Evolutionary conservation across 2,888 invertebrate species (phyloP).

Genomic region (Allygus modestus): DNA sequence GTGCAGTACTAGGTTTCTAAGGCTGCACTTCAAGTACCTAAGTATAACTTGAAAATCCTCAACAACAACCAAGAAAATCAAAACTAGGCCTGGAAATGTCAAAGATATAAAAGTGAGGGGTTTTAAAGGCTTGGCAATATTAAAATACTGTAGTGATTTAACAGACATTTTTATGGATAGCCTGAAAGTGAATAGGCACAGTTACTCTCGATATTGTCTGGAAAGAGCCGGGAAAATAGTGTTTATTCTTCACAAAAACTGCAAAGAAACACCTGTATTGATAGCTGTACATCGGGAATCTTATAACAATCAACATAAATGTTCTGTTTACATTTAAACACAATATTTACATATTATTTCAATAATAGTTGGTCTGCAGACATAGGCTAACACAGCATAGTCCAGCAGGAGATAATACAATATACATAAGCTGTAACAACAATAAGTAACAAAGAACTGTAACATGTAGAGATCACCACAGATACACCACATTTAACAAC

Average conservation of each 20-base stretch:
- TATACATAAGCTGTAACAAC: slow-evolving; percentile 31
- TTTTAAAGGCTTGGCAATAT: not conserved
- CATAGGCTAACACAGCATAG: not conserved
- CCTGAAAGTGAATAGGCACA: not conserved
- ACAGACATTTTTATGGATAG: not conserved
- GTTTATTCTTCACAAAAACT: not conserved
- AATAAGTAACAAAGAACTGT: slow-evolving; percentile 34
- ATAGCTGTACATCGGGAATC: no score
- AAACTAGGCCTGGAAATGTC: no score
- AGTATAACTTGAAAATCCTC: no score
- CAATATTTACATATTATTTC: not conserved
- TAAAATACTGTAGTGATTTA: not conserved
- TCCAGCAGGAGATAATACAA: slow-evolving; percentile 6
- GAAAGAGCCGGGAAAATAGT: not conserved
- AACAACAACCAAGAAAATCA: no score
- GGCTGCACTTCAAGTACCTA: no score
- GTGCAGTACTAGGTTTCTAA: no score
- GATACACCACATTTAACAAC: slow-evolving; percentile 25
- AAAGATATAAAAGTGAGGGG: no score
- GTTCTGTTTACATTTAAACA: not conserved
- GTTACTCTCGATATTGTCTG: not conserved
- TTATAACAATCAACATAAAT: not conserved
- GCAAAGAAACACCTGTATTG: no score
- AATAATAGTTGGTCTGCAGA: slow-evolving; percentile 8
- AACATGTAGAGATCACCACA: slow-evolving; percentile 24